Evolutionary conservation across 2,113 vertebrate species (phyloP), one percentile per base, ranked within the genome.

Genomic region (Taxidea taxus): DNA sequence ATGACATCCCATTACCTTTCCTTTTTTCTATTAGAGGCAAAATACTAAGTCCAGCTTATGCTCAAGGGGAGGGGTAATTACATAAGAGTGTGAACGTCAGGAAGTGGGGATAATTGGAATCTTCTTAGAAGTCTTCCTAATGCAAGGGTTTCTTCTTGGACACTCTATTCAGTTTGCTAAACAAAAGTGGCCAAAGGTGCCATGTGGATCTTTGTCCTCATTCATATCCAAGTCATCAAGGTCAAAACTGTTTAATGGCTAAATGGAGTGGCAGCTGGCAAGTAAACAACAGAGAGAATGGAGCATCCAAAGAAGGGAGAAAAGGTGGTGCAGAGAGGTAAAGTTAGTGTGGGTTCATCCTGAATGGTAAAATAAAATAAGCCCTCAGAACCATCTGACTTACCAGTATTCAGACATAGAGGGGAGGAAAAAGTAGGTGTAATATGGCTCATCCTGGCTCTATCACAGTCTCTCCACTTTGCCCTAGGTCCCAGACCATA

Each of bases 241-340:
- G 93, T 99, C 98, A 37, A 99, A 99, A 62, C 99, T 99, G 21
- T 99, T 99, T 97, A 98, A 98, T 82, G 97, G 91, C 4, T 99
- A 98, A 77, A 98, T 95, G 2, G 94, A 98, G 60, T 99, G 99
- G 97, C 98, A 98, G 58, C 99, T 99, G 78, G 99, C 98, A 0
- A 99, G 99, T 97, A 99, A 98, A 99, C 99, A 97, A 99, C 99
- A 0, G 99, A 99, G 51, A 99, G 99, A 95, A 99, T 99, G 97
- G 99, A 99, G 92, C 99, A 99, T 4, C 99, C 99, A 0, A 99
- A 99, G 99, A 99, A 58, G 82, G 99, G 99, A 0, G 99, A 99
- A 0, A 99, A 99, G 18, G 99, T 99, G 82, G 99, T 99, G 0
- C 99, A 99, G 49, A 99, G n/a, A 82, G 72, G n/a, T 54, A 90